Conservation (phyloP, 2,113 vertebrate species). For the Psilopsiagon aurifrons region DNA sequence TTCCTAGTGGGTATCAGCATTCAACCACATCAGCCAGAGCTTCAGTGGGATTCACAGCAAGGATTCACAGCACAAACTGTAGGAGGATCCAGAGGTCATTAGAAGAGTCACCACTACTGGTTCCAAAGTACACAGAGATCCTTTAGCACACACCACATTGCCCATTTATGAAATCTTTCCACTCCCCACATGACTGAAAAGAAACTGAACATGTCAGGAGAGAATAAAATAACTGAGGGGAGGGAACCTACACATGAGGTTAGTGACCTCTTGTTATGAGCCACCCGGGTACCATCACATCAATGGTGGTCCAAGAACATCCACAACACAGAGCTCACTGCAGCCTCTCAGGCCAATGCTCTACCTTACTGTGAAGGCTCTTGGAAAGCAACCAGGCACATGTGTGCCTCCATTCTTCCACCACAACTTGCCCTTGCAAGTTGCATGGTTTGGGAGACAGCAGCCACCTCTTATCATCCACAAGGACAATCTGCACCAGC, state of each 20-base stretch:
- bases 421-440: background rate
- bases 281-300: background rate
- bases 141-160: accelerated
- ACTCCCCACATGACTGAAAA: background rate
- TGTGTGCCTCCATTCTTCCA: accelerated
- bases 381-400: background rate
- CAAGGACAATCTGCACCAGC: background rate
- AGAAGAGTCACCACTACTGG: background rate
- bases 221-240: background rate
- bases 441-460: background rate
- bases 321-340: background rate
- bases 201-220: background rate
- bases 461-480: background rate
- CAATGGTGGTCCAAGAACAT: background rate
- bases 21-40: background rate
- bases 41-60: background rate
- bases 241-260: background rate
- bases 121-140: background rate
- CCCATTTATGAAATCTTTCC: background rate
- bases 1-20: background rate
- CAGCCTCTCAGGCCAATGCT: background rate
- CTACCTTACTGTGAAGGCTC: background rate
- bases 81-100: background rate
- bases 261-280: background rate
- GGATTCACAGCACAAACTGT: background rate